Evolutionary conservation across 2,113 vertebrate genomes (phyloP).

Genomic region (Aplodontia rufa): DNA sequence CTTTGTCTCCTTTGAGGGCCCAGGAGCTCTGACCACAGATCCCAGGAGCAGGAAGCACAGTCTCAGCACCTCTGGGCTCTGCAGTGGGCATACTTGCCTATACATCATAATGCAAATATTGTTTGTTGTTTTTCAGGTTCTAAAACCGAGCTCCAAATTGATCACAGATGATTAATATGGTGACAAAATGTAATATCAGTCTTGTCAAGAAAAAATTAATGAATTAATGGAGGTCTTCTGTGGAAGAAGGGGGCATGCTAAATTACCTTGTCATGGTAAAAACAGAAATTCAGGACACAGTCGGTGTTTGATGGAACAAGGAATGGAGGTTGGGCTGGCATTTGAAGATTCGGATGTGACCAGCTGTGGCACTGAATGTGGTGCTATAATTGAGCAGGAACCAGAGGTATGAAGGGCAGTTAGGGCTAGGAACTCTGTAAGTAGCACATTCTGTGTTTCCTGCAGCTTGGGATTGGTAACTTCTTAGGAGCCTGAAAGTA

Average conservation of each 20-base stretch:
- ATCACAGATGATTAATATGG: neutral
- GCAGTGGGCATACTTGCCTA: rapidly evolving
- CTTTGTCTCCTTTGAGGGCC: neutral
- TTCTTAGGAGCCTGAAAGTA: too few species aligned
- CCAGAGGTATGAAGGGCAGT: too few species aligned
- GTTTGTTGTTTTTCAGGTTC: neutral
- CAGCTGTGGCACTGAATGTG: neutral
- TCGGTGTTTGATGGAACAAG: neutral
- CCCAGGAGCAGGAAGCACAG: neutral
- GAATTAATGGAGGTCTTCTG: neutral
- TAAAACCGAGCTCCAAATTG: neutral
- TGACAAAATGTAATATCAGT: neutral
- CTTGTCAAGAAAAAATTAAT: neutral
- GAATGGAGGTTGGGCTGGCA: neutral
- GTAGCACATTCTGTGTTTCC: too few species aligned
- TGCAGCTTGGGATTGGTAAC: too few species aligned
- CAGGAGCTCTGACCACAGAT: neutral
- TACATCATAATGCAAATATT: rapidly evolving
- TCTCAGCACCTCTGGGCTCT: too few species aligned
- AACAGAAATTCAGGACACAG: neutral
- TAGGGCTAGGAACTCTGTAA: too few species aligned
- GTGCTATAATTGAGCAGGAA: neutral
- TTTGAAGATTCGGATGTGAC: neutral
- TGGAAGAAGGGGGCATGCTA: neutral
- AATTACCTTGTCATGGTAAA: neutral